These are phyloP conservation scores for Pantala flavescens DNA, from an alignment of 1,140 invertebrate species.

Conservation along the genomic window DNA sequence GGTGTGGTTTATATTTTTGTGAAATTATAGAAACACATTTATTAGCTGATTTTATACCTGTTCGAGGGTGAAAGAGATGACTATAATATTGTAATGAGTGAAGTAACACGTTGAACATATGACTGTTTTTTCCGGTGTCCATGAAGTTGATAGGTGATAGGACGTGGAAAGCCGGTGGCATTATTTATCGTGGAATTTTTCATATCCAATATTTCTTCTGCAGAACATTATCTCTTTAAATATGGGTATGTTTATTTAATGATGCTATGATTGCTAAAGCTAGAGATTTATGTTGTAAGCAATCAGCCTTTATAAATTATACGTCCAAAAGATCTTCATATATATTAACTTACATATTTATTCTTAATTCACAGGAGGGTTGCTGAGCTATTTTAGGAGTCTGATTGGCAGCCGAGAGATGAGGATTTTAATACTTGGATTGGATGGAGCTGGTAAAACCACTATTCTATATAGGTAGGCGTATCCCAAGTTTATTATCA, in stretches of 20 bases:
- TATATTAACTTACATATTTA: neutral
- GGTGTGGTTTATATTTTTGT: too few relatives aligned
- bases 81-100: too few relatives aligned
- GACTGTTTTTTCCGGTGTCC: conserved; percentile 3
- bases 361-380: conserved; percentile 55
- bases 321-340: too few relatives aligned
- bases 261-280: too few relatives aligned
- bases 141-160: neutral
- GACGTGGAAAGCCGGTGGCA: neutral
- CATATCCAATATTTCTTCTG: too few relatives aligned
- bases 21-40: too few relatives aligned
- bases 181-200: neutral
- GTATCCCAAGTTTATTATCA: conserved; percentile 17
- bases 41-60: too few relatives aligned
- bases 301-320: too few relatives aligned
- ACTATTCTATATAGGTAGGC: conserved; percentile 86
- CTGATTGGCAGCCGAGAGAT: conserved; percentile 90
- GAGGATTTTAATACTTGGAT: conserved; percentile 92
- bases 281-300: too few relatives aligned
- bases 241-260: too few relatives aligned
- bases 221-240: too few relatives aligned
- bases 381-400: conserved; percentile 90
- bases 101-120: neutral
- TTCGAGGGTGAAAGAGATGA: too few relatives aligned
- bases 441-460: conserved; percentile 97